These are phyloP conservation scores for Ceratothoa steindachneri DNA, from an alignment of 2,888 invertebrate genomes.

Conservation along the genomic window DNA sequence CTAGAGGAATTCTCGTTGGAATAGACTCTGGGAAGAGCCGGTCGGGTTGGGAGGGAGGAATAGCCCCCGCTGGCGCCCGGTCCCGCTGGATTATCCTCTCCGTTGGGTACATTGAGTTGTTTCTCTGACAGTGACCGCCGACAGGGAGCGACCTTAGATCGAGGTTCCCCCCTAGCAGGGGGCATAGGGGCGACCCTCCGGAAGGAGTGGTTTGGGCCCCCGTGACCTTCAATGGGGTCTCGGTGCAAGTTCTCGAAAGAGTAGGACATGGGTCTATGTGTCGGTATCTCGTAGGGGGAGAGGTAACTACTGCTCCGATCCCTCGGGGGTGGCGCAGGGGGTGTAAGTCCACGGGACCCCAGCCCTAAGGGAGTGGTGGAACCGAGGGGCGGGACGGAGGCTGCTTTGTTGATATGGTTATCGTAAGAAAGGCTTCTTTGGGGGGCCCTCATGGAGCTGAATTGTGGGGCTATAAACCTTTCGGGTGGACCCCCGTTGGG, in stretches of 20 bases:
- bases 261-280: constrained; percentile 38
- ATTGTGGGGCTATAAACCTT: neutral
- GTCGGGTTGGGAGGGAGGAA: neutral
- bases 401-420: constrained; percentile 36
- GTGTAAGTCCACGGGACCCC: constrained; percentile 25
- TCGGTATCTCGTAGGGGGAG: constrained; percentile 38
- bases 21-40: neutral
- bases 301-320: constrained; percentile 36
- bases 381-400: neutral
- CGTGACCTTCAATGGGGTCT: neutral
- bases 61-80: neutral
- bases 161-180: neutral
- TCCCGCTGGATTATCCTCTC: no score
- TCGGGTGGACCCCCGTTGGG: constrained; percentile 18
- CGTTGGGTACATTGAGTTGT: constrained; percentile 15
- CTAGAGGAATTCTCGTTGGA: neutral
- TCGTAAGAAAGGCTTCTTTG: constrained; percentile 44
- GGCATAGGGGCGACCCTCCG: neutral
- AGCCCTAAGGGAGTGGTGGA: neutral
- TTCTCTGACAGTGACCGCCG: constrained; percentile 36
- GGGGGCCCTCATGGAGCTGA: neutral
- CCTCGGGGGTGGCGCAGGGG: constrained; percentile 43
- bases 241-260: constrained; percentile 44
- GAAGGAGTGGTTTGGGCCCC: neutral
- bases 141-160: constrained; percentile 7